These are phyloP conservation scores for Clarias macrocephalus DNA, from an alignment of 2,113 vertebrate genomes.

Conservation along the genomic window DNA sequence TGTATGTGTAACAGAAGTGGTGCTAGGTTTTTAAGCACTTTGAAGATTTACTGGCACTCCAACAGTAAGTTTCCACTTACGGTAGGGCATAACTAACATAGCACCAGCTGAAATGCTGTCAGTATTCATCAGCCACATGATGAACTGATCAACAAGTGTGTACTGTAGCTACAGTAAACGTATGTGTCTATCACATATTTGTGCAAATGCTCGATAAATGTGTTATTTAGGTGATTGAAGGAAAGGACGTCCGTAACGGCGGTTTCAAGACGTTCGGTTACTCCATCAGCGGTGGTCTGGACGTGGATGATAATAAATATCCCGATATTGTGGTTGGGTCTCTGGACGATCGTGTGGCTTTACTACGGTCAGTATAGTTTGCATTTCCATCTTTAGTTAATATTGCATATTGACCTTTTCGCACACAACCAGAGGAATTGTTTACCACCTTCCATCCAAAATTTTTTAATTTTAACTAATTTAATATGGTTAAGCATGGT, in stretches of 20 bases:
- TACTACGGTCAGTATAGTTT: constrained; percentile 77
- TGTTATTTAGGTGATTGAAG: constrained; percentile 66
- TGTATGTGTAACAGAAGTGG: not conserved
- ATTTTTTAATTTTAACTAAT: too few relatives aligned
- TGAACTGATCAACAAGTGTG: not conserved
- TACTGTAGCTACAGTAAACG: not conserved
- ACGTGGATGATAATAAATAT: constrained; percentile 83
- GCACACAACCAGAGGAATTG: not conserved
- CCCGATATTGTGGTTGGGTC: constrained; percentile 89
- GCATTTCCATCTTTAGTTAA: too few relatives aligned
- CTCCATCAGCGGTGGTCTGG: constrained; percentile 82
- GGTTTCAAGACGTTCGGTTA: constrained; percentile 82
- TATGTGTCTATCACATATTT: not conserved
- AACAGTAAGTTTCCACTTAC: not conserved
- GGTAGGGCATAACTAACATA: not conserved
- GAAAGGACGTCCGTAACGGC: constrained; percentile 64
- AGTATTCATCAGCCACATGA: not conserved
- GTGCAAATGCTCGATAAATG: not conserved
- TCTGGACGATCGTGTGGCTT: constrained; percentile 73
- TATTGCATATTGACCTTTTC: not conserved
- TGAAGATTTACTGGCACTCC: not conserved
- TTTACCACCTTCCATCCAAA: too few relatives aligned
- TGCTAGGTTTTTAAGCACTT: not conserved
- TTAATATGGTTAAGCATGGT: too few relatives aligned
- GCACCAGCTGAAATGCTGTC: not conserved